Percentiles rank a stretch among this genome's conserved stretches.
Conservation (phyloP, 2,113 vertebrate genomes). For the Prinia subflava region DNA sequence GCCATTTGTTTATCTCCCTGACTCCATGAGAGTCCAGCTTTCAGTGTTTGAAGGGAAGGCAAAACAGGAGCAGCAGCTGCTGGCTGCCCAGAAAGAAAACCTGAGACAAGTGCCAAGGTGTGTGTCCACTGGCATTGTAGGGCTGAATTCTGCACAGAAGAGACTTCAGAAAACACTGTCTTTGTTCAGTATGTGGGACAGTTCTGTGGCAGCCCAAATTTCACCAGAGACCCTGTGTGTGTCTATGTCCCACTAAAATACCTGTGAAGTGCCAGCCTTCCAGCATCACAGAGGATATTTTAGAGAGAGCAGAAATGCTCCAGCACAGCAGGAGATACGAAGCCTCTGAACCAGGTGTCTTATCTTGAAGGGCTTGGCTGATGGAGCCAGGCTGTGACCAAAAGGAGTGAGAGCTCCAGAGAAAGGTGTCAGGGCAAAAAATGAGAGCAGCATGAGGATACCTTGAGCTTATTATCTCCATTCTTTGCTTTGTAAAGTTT, state of each 20-base stretch:
- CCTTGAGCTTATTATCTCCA: background rate
- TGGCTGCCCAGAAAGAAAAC: background rate
- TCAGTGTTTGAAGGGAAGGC: background rate
- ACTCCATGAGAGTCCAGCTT: background rate
- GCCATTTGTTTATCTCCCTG: background rate
- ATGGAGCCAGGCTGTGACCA: background rate
- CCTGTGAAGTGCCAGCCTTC: accelerated
- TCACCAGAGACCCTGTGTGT: accelerated
- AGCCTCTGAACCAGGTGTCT: background rate
- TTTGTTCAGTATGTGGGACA: background rate
- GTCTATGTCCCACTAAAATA: background rate
- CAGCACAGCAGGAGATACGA: accelerated
- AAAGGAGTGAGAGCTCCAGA: background rate
- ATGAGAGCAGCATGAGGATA: background rate
- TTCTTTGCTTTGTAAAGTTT: background rate
- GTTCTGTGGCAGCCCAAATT: background rate
- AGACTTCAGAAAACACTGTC: background rate
- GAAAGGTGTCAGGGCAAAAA: background rate
- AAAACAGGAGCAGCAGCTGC: background rate
- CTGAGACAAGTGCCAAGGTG: background rate
- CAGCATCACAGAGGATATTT: background rate
- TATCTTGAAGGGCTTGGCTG: background rate
- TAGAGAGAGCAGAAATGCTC: background rate
- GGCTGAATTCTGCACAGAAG: background rate
- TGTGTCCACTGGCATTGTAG: background rate